phyloP scores from a whole-genome alignment of 2,888 invertebrate genomes.

The Yponomeuta plumbellus region DNA sequence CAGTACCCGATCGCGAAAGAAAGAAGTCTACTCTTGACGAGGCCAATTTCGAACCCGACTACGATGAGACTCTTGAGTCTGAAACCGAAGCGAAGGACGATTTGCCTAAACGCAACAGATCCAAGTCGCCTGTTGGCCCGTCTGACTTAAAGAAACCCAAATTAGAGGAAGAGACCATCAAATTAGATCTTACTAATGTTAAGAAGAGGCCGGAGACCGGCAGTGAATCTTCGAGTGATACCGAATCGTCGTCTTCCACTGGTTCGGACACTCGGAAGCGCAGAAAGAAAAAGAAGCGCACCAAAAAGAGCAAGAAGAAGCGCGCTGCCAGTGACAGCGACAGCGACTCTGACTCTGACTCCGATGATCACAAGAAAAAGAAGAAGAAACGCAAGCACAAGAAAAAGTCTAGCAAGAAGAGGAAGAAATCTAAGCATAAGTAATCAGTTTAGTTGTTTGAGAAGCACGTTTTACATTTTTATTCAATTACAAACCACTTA shows the following conservation, averaged over 20 bases:
- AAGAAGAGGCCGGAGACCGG: constrained; percentile 68
- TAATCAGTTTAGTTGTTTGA: constrained; percentile 28
- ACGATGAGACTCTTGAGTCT: constrained; percentile 78
- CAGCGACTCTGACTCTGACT: constrained; percentile 80
- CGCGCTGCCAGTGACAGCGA: constrained; percentile 79
- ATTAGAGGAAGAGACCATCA: constrained; percentile 64
- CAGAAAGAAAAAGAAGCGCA: constrained; percentile 79
- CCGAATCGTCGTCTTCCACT: constrained; percentile 68
- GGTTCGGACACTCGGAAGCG: constrained; percentile 75
- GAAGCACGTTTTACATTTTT: neutral
- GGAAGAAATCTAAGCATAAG: constrained; percentile 79
- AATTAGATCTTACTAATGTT: constrained; percentile 65
- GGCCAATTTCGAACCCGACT: constrained; percentile 84
- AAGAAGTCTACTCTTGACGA: constrained; percentile 84
- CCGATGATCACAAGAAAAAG: constrained; percentile 80
- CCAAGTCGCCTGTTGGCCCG: constrained; percentile 40
- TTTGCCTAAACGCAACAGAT: constrained; percentile 51
- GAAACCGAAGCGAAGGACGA: constrained; percentile 80
- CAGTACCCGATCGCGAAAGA: constrained; percentile 64
- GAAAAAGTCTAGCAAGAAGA: constrained; percentile 82
- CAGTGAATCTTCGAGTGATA: constrained; percentile 60
- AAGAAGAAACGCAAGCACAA: constrained; percentile 83
- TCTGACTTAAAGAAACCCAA: constrained; percentile 53
- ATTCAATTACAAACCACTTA: neutral
- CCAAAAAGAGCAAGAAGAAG: constrained; percentile 75